Conservation (phyloP, 2,888 invertebrate species). For the Drosophila meridionalis region DNA sequence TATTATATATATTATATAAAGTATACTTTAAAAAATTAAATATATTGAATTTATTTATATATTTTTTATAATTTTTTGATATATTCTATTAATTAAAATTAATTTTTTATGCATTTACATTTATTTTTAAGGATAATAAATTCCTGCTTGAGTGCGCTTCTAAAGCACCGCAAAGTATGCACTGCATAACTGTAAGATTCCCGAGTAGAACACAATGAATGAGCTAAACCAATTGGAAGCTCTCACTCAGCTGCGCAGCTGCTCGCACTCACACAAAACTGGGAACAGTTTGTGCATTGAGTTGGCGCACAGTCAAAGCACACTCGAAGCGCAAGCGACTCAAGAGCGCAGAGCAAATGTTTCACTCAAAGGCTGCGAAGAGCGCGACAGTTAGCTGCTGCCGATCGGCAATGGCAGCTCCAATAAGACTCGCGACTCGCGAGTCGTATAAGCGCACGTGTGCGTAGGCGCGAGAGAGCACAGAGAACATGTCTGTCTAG, state of each 20-base stretch:
- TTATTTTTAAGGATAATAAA: not conserved
- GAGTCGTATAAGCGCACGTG: conserved; percentile 12
- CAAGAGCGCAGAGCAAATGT: conserved; percentile 27
- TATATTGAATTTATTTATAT: no score
- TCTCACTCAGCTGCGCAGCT: conserved; percentile 4
- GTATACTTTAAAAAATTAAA: no score
- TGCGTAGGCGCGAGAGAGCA: conserved; percentile 41
- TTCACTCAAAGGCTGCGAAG: conserved; percentile 27
- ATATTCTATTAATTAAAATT: no score
- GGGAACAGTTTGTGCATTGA: conserved; percentile 39
- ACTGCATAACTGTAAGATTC: not conserved
- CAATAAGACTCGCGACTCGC: conserved; percentile 21
- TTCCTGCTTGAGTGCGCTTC: not conserved
- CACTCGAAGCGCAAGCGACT: conserved; percentile 7
- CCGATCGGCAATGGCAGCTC: conserved; percentile 15
- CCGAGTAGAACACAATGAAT: not conserved
- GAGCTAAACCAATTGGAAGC: not conserved
- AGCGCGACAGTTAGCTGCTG: not conserved
- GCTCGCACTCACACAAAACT: conserved; percentile 23
- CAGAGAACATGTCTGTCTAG: conserved; percentile 27
- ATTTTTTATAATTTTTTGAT: no score
- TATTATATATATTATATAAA: no score
- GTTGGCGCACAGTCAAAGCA: not conserved
- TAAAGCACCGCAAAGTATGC: conserved; percentile 27
- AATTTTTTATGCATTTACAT: not conserved